Conservation (phyloP, 2,888 invertebrate species). For the Spisula solida region DNA sequence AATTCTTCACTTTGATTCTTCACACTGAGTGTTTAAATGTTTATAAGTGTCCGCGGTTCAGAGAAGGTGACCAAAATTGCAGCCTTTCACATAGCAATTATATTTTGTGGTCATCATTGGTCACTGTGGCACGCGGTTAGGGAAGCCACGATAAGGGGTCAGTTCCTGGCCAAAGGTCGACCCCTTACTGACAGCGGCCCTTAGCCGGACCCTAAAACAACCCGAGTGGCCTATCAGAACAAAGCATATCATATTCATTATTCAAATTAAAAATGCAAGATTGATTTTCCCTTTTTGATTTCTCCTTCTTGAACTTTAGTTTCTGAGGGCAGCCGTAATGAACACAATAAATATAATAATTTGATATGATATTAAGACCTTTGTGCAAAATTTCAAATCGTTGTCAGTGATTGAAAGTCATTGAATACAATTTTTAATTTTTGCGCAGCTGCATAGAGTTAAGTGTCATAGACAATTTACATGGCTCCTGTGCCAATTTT, state of each 20-base stretch:
- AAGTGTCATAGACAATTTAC: slow-evolving; percentile 42
- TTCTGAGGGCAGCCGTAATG: slow-evolving; percentile 63
- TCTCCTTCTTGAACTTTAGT: slow-evolving; percentile 69
- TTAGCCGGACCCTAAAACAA: slow-evolving; percentile 55
- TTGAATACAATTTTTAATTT: slow-evolving; percentile 60
- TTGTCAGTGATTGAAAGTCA: slow-evolving; percentile 66
- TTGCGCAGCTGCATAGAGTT: slow-evolving; percentile 61
- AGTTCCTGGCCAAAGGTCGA: slow-evolving; percentile 73
- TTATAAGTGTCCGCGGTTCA: slow-evolving; percentile 69
- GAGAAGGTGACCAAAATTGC: slow-evolving; percentile 67
- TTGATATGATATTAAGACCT: slow-evolving; percentile 69
- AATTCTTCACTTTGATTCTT: slow-evolving; percentile 73
- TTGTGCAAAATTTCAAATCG: slow-evolving; percentile 62
- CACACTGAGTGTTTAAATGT: slow-evolving; percentile 58
- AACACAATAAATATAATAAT: slow-evolving; percentile 69
- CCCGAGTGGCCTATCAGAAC: slow-evolving; percentile 64
- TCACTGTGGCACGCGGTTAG: slow-evolving; percentile 71
- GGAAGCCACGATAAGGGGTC: slow-evolving; percentile 68
- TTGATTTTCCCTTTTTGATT: slow-evolving; percentile 69
- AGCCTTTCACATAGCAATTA: slow-evolving; percentile 71
- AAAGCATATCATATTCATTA: slow-evolving; percentile 71
- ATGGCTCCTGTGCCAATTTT: slow-evolving; percentile 41
- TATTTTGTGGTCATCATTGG: slow-evolving; percentile 71
- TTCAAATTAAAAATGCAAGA: slow-evolving; percentile 75
- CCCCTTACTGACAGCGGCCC: slow-evolving; percentile 70